Evolutionary conservation across 2,888 invertebrate species (phyloP), one percentile per base, ranked within the genome.

Genomic region (Drosophila paranaensis): DNA sequence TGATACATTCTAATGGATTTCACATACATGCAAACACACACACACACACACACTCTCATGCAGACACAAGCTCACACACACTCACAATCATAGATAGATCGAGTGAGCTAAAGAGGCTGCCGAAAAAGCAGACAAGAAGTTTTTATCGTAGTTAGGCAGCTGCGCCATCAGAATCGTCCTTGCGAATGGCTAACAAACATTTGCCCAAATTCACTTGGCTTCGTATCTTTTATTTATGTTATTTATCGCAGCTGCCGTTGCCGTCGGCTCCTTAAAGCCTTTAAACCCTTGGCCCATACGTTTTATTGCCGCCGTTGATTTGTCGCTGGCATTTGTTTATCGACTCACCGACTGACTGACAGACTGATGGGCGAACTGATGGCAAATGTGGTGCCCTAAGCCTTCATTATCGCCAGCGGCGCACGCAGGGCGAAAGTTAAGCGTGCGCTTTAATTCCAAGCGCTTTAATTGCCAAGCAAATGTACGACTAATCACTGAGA

Each of bases 1-100:
- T 89, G 90, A 90, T 88, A 86, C 89, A 86, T 90, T 79, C 89
- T 88, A 90, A 89, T 88, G 90, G 88, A 77, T 85, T 82, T 76
- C 80, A 73, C 60, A 62, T 68, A 73, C 60, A 61, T 57, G 63
- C 55, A 62, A 63, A 57, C 65, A 46, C 50, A 57, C 40, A 56
- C 25, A 20, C 30, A 11, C 46, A 64, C 62, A 42, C 60, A 43
- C n/a, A 33, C n/a, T 20, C 1, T 20, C 20, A 20, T 1, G 1
- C 20, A 20, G 20, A 35, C 33, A 57, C 60, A 42, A 48, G 54
- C 43, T 54, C 25, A 16, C 30, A 14, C 45, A 60, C 57, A 39
- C 54, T 40, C 30, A 30, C 9, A 33, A 4, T 25, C 39, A 27
- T 53, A 53, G 39, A 16, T 11, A 8, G 6, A 50, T 33, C 16